Evolutionary conservation across 2,888 invertebrate genomes (phyloP).

Genomic region (Diaphora mendica): DNA sequence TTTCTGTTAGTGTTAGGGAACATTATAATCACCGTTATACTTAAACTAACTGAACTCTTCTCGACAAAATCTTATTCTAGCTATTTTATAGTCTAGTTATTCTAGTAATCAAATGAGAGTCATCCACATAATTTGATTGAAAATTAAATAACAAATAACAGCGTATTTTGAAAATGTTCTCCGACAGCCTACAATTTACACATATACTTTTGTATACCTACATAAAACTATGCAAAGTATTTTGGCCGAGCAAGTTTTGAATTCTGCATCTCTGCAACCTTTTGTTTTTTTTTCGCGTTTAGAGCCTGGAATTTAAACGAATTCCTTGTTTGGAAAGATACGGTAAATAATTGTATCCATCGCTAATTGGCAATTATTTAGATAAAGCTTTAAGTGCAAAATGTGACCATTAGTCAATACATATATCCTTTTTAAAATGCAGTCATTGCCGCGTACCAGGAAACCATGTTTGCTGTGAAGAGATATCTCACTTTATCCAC

Average conservation of each 20-base stretch:
- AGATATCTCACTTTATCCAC: conserved; percentile 63
- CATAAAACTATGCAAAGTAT: conserved; percentile 54
- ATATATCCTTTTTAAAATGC: conserved; percentile 49
- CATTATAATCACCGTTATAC: not conserved
- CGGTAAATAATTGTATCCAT: conserved; percentile 44
- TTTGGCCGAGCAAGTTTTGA: conserved; percentile 48
- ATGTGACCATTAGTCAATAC: conserved; percentile 37
- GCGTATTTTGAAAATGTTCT: not conserved
- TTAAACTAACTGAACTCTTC: too few species aligned
- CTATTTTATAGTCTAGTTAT: too few species aligned
- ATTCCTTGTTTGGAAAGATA: conserved; percentile 46
- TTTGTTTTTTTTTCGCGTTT: conserved; percentile 36
- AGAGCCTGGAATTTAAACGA: conserved; percentile 45
- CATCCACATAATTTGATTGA: too few species aligned
- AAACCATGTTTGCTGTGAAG: conserved; percentile 61
- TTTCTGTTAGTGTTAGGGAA: not conserved
- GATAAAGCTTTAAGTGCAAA: conserved; percentile 39
- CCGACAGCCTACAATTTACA: conserved; percentile 35
- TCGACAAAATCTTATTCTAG: not conserved
- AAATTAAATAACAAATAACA: not conserved
- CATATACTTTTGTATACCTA: conserved; percentile 3
- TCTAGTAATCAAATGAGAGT: too few species aligned
- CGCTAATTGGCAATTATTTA: conserved; percentile 42
- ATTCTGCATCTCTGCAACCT: conserved; percentile 52
- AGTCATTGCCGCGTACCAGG: conserved; percentile 40